Percentiles rank a stretch among this genome's conserved stretches.
Conservation (phyloP, 1,140 invertebrate species). For the Drosophila elegans region DNA sequence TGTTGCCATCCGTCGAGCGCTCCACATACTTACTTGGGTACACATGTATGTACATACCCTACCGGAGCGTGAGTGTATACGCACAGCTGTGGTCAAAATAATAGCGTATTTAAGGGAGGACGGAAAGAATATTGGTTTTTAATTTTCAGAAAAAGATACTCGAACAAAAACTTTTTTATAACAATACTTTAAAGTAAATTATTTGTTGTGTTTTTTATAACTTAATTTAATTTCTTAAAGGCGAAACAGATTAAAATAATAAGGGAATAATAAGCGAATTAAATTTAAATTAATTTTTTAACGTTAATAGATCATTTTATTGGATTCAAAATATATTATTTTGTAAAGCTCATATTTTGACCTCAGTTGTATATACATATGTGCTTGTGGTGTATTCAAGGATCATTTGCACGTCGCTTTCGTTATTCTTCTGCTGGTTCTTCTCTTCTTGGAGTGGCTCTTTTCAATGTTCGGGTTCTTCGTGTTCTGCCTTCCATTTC, state of each 20-base stretch:
- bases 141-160: too few species aligned
- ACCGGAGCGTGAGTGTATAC: conserved; percentile 3
- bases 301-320: too few species aligned
- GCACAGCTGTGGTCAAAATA: conserved; percentile 19
- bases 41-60: conserved; percentile 21
- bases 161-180: too few species aligned
- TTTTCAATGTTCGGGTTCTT: conserved; percentile 40
- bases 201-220: too few species aligned
- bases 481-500: conserved; percentile 28
- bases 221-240: too few species aligned
- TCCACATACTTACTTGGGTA: conserved; percentile 17
- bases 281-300: too few species aligned
- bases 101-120: neutral
- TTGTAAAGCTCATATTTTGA: neutral
- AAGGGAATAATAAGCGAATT: too few species aligned
- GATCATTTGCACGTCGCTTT: conserved; percentile 69
- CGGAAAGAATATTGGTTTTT: too few species aligned
- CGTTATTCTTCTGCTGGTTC: conserved; percentile 35
- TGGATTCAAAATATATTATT: neutral
- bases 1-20: conserved; percentile 58
- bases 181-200: too few species aligned
- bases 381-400: conserved; percentile 53
- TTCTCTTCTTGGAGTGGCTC: conserved; percentile 46
- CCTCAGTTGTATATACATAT: conserved; percentile 38
- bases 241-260: too few species aligned